phyloP scores from a whole-genome alignment of 2,888 invertebrate genomes.

The Lasius fuliginosus region DNA sequence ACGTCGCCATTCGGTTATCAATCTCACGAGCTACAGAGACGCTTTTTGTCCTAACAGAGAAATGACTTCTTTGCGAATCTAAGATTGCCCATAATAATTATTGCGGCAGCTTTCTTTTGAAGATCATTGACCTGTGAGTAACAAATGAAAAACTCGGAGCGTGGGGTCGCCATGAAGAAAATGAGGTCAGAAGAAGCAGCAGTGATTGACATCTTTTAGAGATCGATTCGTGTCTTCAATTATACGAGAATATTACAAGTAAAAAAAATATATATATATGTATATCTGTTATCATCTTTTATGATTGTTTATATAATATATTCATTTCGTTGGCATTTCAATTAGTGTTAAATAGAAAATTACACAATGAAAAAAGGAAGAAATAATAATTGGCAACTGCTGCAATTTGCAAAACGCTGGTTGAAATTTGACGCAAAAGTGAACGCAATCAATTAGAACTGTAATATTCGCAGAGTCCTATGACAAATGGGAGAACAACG shows the following conservation, averaged over 20 bases:
- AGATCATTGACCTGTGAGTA: constrained; percentile 78
- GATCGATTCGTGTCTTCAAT: constrained; percentile 6
- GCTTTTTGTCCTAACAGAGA: constrained; percentile 60
- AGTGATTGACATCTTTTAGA: not conserved
- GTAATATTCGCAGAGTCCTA: constrained; percentile 9
- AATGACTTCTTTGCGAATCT: constrained; percentile 78
- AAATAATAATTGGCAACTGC: not conserved
- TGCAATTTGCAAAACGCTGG: not conserved
- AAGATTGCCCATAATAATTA: constrained; percentile 82
- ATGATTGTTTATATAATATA: not conserved
- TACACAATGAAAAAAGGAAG: not conserved
- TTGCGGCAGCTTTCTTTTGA: constrained; percentile 76
- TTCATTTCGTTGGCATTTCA: not conserved
- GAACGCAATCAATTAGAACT: constrained; percentile 21
- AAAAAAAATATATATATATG: not conserved
- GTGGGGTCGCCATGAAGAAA: constrained; percentile 52
- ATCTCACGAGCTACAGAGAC: constrained; percentile 60
- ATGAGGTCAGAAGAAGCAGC: constrained; percentile 59
- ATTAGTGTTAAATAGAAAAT: not conserved
- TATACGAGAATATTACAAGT: constrained; percentile 1
- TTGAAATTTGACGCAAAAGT: constrained; percentile 16
- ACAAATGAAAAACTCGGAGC: constrained; percentile 78
- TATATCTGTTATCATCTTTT: not conserved
- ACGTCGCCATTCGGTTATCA: constrained; percentile 10
- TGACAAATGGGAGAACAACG: constrained; percentile 38